Percentiles rank a stretch among this genome's conserved stretches.
Evolutionary conservation across 2,113 vertebrate genomes (phyloP).

Genomic region (Carassius auratus): DNA sequence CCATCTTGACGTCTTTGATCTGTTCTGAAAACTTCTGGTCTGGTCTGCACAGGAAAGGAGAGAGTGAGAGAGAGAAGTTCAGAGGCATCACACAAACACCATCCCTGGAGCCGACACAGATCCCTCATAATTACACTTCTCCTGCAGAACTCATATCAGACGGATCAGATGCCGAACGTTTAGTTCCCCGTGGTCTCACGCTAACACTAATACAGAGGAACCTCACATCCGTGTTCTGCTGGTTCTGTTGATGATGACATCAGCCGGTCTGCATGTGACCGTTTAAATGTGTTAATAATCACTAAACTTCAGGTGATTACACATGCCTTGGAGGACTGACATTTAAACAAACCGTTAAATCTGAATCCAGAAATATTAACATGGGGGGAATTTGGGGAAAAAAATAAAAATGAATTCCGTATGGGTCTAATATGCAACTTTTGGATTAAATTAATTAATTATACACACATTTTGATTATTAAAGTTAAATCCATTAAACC

Average conservation of each 20-base stretch:
- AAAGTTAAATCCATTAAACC: not conserved
- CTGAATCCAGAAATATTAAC: no score
- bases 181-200: no score
- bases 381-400: not conserved
- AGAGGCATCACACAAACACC: no score
- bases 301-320: not conserved
- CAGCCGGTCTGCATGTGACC: conserved; percentile 84
- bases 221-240: conserved; percentile 98
- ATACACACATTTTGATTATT: not conserved
- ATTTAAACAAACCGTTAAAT: no score
- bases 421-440: no score
- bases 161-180: not conserved
- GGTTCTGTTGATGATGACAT: conserved; percentile 97
- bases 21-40: conserved; percentile 99
- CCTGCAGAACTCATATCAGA: conserved; percentile 61
- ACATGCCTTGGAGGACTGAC: no score
- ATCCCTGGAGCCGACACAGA: not conserved
- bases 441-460: not conserved
- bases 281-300: not conserved
- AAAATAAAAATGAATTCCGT: not conserved
- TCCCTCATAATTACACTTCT: conserved; percentile 74
- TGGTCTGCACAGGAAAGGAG: conserved; percentile 77
- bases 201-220: not conserved
- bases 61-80: not conserved
- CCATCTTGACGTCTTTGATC: conserved; percentile 95